Base-by-base conservation (phyloP, 2,113 vertebrate species). In the Emydura subglobosa region DNA sequence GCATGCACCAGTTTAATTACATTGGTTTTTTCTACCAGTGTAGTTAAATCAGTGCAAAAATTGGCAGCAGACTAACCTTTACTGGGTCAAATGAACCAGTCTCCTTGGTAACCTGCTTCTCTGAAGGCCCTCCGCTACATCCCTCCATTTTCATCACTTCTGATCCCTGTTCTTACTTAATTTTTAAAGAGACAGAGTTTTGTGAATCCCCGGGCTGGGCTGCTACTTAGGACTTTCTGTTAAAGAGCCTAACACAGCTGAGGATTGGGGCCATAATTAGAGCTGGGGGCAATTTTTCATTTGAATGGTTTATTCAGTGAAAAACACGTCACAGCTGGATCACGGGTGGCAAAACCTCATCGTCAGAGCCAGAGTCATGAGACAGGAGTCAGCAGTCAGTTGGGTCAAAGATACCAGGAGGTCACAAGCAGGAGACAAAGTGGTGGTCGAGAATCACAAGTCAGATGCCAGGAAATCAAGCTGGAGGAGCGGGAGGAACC, bases 81-180 rank as follows among this genome's bases (percentile, higher is more conserved):
- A 86, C 16, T 76, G 96, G 95, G 97, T 96, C 96, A 97, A 97
- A 95, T 0, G 83, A 95, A 92, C 85, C 72, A 3, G 61, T 97
- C 51, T 89, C 95, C 96, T 95, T 94, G 93, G 95, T 93, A 97
- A 96, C 94, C 74, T 1, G 86, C 88, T 95, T 79, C 90, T 90
- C 57, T 2, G 79, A 57, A 93, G 89, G 85, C 72, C 89, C 90
- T 91, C 49, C 93, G 90, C 90, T 90, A 61, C 95, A 87, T 34
- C 88, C 51, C 89, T 93, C 87, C 51, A 31, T 74, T 2, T 83
- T 94, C 93, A 79, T 90, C 57, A 16, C 1, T 2, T 55, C 91
- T 25, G 2, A 29, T 50, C 54, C 47, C 47, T 47, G 59, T 16
- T 12, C 0, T 5, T 11, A 7, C 29, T 0, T 2, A 31, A 5